phyloP scores from a whole-genome alignment of 1,140 invertebrate genomes.

The Ganaspis sp. region DNA sequence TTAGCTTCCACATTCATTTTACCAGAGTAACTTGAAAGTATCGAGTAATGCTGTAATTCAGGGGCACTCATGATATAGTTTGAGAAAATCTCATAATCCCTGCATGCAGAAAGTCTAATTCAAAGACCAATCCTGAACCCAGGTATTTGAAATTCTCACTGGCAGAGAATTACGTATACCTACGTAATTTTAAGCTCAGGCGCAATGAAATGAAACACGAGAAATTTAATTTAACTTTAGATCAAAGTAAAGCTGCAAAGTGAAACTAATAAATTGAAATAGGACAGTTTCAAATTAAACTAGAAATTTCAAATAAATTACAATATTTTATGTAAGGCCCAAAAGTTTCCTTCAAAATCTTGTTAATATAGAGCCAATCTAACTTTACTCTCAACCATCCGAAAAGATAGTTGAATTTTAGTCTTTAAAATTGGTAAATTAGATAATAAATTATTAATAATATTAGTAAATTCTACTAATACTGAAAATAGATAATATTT shows the following conservation, averaged over 20 bases:
- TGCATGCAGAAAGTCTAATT: conserved; percentile 9
- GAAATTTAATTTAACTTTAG: conserved; percentile 24
- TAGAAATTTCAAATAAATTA: not conserved
- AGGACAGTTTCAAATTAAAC: conserved; percentile 13
- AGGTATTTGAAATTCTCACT: conserved; percentile 20
- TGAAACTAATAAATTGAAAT: conserved; percentile 18
- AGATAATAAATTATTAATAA: no score
- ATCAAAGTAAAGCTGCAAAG: conserved; percentile 13
- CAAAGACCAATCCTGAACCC: conserved; percentile 1
- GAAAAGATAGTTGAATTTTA: no score
- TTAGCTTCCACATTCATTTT: not conserved
- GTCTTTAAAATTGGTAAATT: no score
- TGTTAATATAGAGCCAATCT: not conserved
- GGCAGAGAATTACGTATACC: not conserved
- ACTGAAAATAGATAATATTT: no score
- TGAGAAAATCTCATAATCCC: conserved; percentile 5
- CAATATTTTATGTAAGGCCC: conserved; percentile 6
- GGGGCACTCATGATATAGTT: not conserved
- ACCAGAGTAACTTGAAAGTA: not conserved
- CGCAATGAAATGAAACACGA: conserved; percentile 17
- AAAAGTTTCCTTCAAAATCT: not conserved
- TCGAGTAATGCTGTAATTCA: not conserved
- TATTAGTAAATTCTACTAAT: no score
- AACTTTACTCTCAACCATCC: no score
- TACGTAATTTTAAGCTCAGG: conserved; percentile 4